These are phyloP conservation scores for Aporrectodea caliginosa DNA, from an alignment of 1,140 invertebrate species.

Conservation along the genomic window DNA sequence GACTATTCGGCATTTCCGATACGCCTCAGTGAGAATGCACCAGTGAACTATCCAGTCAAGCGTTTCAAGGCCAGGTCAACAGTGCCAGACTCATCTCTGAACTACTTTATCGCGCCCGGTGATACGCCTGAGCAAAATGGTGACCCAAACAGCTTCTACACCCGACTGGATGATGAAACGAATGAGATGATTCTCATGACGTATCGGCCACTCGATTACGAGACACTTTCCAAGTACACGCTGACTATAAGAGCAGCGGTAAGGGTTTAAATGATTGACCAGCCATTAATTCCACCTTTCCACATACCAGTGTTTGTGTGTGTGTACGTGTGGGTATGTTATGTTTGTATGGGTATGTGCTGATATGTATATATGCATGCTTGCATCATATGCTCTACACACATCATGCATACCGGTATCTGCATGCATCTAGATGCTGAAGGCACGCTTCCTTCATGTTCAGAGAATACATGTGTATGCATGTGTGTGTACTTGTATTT, in stretches of 20 bases:
- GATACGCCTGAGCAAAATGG: slow-evolving; percentile 18
- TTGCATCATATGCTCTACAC: no score
- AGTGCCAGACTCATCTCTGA: slow-evolving; percentile 58
- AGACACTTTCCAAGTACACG: slow-evolving; percentile 92
- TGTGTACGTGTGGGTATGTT: no score
- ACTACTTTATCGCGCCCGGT: slow-evolving; percentile 80
- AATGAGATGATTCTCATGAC: slow-evolving; percentile 61
- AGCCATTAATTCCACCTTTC: no score
- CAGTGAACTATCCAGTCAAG: slow-evolving; percentile 23
- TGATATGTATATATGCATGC: no score
- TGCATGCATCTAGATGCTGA: no score
- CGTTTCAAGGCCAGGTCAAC: slow-evolving; percentile 21
- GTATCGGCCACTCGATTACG: slow-evolving; percentile 92
- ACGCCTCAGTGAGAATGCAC: slow-evolving; percentile 26
- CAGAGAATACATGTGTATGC: no score
- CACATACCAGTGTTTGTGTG: no score
- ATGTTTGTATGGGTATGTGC: no score
- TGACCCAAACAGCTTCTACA: slow-evolving; percentile 7
- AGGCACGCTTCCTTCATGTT: no score
- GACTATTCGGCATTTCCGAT: slow-evolving; percentile 22
- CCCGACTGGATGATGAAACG: slow-evolving; percentile 7
- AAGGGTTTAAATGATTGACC: no score
- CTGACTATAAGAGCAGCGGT: slow-evolving; percentile 91
- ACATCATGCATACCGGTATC: no score
- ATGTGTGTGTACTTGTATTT: no score